phyloP scores from a whole-genome alignment of 2,888 invertebrate genomes.

The Thalpophila matura region DNA sequence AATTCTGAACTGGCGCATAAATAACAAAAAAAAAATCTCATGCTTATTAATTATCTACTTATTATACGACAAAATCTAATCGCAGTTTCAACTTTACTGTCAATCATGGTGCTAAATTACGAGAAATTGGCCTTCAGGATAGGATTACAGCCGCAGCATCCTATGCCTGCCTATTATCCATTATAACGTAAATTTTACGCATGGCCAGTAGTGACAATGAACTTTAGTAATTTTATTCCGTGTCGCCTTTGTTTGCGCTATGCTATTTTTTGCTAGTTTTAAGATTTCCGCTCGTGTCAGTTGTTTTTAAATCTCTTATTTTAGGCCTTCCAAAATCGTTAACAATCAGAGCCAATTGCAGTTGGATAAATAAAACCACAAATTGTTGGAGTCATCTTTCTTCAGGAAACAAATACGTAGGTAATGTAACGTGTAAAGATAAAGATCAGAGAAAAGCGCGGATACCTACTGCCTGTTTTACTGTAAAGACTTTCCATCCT shows the following conservation, averaged over 20 bases:
- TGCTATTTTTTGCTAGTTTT: slow-evolving; percentile 5
- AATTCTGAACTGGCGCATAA: no score
- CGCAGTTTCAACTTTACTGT: no score
- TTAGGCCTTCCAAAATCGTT: not conserved
- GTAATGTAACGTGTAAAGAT: not conserved
- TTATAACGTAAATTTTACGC: slow-evolving; percentile 41
- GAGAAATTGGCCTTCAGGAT: no score
- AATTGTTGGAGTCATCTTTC: no score
- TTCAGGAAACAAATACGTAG: not conserved
- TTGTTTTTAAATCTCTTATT: no score
- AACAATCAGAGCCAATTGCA: not conserved
- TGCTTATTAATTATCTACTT: no score
- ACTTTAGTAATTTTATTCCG: slow-evolving; percentile 54
- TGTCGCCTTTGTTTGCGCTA: slow-evolving; percentile 25
- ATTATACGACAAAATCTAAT: no score
- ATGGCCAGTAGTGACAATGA: slow-evolving; percentile 63
- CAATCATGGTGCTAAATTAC: no score
- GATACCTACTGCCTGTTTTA: not conserved
- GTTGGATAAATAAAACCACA: not conserved
- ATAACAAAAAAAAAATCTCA: no score
- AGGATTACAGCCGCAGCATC: no score
- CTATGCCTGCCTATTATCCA: not conserved
- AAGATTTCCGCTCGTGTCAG: not conserved
- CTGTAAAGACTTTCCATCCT: slow-evolving; percentile 25
- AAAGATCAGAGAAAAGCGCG: slow-evolving; percentile 10